Evolutionary conservation across 1,140 invertebrate genomes (phyloP), one percentile per base, ranked within the genome.

Genomic region (Calliphora vicina): DNA sequence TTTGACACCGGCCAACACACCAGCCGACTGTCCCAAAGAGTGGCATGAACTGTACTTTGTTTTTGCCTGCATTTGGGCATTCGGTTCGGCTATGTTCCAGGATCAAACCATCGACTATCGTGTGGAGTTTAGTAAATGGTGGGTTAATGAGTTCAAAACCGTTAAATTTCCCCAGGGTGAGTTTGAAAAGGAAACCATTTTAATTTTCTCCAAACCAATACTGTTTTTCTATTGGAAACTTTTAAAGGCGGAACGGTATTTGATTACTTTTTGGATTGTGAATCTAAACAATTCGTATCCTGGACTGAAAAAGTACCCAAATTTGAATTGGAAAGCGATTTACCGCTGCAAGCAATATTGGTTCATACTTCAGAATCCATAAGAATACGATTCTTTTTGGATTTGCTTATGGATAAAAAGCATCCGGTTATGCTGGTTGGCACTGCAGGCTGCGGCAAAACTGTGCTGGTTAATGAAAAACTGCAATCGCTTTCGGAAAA

Each of bases 1-100:
- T 17, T 91, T 99, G 15, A 95, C 94, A n/a, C 95, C 96, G 27
- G 94, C 95, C 86, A 95, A 97, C 89, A 97, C 95, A 1, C 94
- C 96, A 6, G 90, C 93, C 29, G 98, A 99, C 85, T 98, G 97
- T 87, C 94, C 96, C 2, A 99, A 99, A 90, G 98, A 99, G 86
- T 94, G 97, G 92, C 97, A 98, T 87, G 98, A 99, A 90, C 91
- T 98, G 17, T 99, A 98, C 91, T 99, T 99, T 91, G 97, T 97
- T 1, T 99, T 99, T 92, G 96, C 96, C 43, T 96, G 95, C 86
- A 94, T 99, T 71, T 99, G 98, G 98, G 97, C 97, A 0, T 99
- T 99, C 92, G 98, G 98, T 25, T 97, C 97, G 26, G 95, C 96
- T 15, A 96, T 98, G 93, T 98, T 97, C 91, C 97, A 98, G 89